phyloP scores from a whole-genome alignment of 2,797 vertebrate genomes.

The Rhinella marina region DNA sequence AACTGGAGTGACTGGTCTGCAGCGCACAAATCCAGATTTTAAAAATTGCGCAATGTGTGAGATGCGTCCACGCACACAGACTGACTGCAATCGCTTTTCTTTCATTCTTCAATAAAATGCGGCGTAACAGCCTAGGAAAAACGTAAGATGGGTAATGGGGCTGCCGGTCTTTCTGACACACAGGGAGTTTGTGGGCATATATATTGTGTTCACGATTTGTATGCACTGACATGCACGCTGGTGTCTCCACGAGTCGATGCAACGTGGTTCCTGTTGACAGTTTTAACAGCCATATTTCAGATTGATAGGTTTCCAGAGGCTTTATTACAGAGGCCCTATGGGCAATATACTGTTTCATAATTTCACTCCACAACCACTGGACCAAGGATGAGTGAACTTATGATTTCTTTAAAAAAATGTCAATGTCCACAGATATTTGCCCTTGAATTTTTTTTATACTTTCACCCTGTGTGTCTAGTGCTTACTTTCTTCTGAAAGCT shows the following conservation, averaged over 20 bases:
- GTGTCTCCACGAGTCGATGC: neutral
- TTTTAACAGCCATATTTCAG: constrained; percentile 19
- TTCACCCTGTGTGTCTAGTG: neutral
- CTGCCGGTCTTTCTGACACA: neutral
- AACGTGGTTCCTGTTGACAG: neutral
- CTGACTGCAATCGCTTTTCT: constrained; percentile 14
- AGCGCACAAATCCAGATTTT: constrained; percentile 1
- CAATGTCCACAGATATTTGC: neutral
- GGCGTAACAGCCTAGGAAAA: neutral
- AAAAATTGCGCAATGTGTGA: constrained; percentile 26
- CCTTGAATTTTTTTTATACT: neutral
- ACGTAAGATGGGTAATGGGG: neutral
- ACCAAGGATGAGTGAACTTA: neutral
- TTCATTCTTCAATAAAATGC: constrained; percentile 17
- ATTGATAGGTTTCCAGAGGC: neutral
- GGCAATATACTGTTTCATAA: neutral
- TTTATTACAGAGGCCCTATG: neutral
- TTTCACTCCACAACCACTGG: neutral
- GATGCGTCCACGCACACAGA: constrained; percentile 38
- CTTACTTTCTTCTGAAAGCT: neutral
- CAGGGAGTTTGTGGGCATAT: neutral
- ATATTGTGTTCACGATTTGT: neutral
- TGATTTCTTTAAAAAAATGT: neutral
- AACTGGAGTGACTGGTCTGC: constrained; percentile 28
- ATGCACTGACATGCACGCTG: neutral